Evolutionary conservation across 2,797 vertebrate genomes (phyloP), one percentile per base, ranked within the genome.

Genomic region (Garrulus glandarius): DNA sequence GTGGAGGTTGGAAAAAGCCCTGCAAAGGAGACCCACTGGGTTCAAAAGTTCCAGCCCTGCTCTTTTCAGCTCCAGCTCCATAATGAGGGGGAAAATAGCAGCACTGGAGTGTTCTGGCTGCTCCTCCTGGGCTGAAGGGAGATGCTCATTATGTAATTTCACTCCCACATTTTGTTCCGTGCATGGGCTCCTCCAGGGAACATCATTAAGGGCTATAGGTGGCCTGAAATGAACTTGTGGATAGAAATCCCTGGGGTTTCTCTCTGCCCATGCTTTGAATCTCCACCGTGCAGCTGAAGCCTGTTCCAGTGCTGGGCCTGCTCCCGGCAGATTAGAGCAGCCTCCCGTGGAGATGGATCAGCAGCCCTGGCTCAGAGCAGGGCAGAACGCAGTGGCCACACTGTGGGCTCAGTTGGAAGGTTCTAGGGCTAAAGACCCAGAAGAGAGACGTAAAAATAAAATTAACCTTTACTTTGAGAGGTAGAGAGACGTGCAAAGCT

Each of bases 141-240:
- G 74, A 50, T 59, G 83, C 65, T 55, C 56, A 23, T 71, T 46
- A 16, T 34, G 47, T 72, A 15, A 78, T 69, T 89, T 34, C 37
- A 8, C 44, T 92, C 55, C 39, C 6, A 6, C 11, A 0, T 26
- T 74, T 56, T 24, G 39, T n/a, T 72, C 50, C 3, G 0, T 41
- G 43, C 49, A 15, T 2, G 46, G 41, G 8, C 41, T 89, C 34
- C 49, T 91, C 69, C 77, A 46, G 50, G 59, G 80, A 87, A 13
- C 44, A 16, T 24, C 72, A 7, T 30, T 63, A 71, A 70, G 26
- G 69, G 49, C 53, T 60, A 2, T 1, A 43, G 47, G 44, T 70
- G 77, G 68, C 83, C 94, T 69, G 87, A 30, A 49, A 68, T 76
- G 91, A 96, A 95, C 88, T 52, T n/a, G 43, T 32, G 36, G 23